Evolutionary conservation across 2,888 invertebrate genomes (phyloP), one percentile per base, ranked within the genome.

Genomic region (Hirtodrosophila duncani): DNA sequence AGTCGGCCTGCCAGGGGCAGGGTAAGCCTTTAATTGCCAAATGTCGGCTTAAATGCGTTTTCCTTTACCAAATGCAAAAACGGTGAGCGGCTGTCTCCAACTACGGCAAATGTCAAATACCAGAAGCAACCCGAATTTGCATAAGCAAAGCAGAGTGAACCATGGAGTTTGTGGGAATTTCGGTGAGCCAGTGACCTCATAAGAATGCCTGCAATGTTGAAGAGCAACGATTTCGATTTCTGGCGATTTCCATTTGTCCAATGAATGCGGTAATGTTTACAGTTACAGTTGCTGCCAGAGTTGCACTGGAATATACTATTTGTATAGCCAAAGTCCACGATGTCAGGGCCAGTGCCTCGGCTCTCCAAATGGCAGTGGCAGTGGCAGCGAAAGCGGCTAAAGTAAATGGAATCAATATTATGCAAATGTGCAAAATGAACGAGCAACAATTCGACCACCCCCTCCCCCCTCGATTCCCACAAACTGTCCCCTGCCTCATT

Each of bases 341-440:
- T 63, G 52, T 24, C 53, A 50, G 33, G 42, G 34, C 45, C 45
- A 56, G 20, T 6, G 20, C 20, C 3, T 16, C 20, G n/a, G 17
- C 21, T 18, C 36, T 43, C 44, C 33, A 13, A 17, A 24, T 31
- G 9, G 33, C 46, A 58, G 43, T 33, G 37, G 23, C 27, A 27
- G n/a, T 29, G 21, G 16, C 21, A 23, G n/a, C n/a, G n/a, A n/a
- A n/a, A n/a, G n/a, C n/a, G n/a, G n/a, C n/a, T n/a, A 26, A 36
- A 14, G 29, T 20, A 57, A 64, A 65, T 62, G 59, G 63, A 65
- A 74, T 74, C 60, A 70, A 61, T 61, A 61, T 68, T 79, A 75
- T 79, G 79, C 71, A 79, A 79, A 75, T 67, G 29, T 41, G 31
- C 33, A 45, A 45, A 41, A 33, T 45, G 39, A 36, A 36, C 18